Evolutionary conservation across 2,113 vertebrate genomes (phyloP), one percentile per base, ranked within the genome.

Genomic region (Odocoileus hemionus): DNA sequence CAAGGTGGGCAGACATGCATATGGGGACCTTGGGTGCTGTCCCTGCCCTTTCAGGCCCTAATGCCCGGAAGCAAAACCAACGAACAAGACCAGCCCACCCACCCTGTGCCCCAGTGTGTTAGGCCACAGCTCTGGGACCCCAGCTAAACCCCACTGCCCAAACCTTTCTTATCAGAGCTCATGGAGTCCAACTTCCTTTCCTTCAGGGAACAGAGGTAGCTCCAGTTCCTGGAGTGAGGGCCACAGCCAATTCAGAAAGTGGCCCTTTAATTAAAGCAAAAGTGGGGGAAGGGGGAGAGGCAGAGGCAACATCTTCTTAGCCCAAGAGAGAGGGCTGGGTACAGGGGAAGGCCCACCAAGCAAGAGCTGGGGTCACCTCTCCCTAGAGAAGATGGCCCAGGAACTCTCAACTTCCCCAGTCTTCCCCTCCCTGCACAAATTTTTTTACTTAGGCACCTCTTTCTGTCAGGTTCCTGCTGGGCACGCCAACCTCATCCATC

Each of bases 151-250:
- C 70, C 95, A 70, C 43, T 50, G 14, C 79, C 86, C 95, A 60
- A 47, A 57, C 45, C 93, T 83, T 70, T 91, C 82, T 55, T 36
- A 17, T 61, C 70, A 90, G 89, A 89, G 79, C 61, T 96, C 86
- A 50, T 50, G 55, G 55, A 87, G 39, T 87, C 76, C 90, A 86
- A 74, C 82, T 79, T 80, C 95, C 70, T 94, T 89, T 84, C 76
- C 92, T 39, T 64, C 61, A 23, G 43, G 89, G 90, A 25, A 87
- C 60, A 93, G 67, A 85, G 54, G 86, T 16, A 86, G 39, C 74
- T 94, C 70, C 84, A 95, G 54, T 90, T 95, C 74, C 97, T 90
- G 79, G 82, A 93, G 64, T 50, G 78, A 93, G 52, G 85, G 57
- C 82, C 92, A 94, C 4, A 78, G 76, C 45, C 78, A 79, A 33